Percentiles rank a stretch among this genome's conserved stretches.
Evolutionary conservation across 2,888 invertebrate species (phyloP).

Genomic region (Meghimatium bilineatum): DNA sequence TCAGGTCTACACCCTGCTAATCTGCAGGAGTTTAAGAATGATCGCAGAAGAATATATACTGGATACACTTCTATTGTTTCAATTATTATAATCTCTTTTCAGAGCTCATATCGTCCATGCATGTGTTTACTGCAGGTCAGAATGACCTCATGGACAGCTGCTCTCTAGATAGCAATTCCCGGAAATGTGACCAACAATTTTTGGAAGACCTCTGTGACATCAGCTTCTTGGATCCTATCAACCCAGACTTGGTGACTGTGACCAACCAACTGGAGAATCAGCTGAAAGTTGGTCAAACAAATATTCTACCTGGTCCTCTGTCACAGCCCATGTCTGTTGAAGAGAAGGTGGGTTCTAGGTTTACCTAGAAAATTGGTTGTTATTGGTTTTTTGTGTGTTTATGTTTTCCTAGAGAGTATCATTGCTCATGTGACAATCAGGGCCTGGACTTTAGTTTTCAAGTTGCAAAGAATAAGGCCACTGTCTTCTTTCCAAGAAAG

Average conservation of each 20-base stretch:
- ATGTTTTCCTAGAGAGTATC: background rate
- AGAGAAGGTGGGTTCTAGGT: constrained; percentile 33
- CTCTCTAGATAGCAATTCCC: constrained; percentile 3
- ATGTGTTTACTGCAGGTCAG: constrained; percentile 9
- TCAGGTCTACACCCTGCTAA: too few species aligned
- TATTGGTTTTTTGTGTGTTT: background rate
- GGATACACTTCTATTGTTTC: background rate
- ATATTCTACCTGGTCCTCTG: constrained; percentile 40
- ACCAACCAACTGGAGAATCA: constrained; percentile 50
- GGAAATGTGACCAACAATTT: constrained; percentile 26
- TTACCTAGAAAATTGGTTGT: too few species aligned
- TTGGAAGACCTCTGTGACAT: constrained; percentile 44
- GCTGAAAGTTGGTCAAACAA: constrained; percentile 37
- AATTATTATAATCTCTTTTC: background rate
- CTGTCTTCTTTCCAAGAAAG: too few species aligned
- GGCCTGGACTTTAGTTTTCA: too few species aligned
- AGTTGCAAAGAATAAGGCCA: too few species aligned
- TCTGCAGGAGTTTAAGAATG: too few species aligned
- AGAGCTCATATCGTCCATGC: constrained; percentile 42
- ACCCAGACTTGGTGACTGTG: constrained; percentile 50
- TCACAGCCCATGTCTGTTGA: constrained; percentile 50
- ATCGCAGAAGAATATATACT: too few species aligned
- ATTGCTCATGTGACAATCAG: too few species aligned
- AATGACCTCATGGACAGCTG: constrained; percentile 12
- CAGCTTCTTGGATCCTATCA: constrained; percentile 51